Evolutionary conservation across 2,113 vertebrate genomes (phyloP), one percentile per base, ranked within the genome.

Genomic region (Tetraodon nigroviridis): DNA sequence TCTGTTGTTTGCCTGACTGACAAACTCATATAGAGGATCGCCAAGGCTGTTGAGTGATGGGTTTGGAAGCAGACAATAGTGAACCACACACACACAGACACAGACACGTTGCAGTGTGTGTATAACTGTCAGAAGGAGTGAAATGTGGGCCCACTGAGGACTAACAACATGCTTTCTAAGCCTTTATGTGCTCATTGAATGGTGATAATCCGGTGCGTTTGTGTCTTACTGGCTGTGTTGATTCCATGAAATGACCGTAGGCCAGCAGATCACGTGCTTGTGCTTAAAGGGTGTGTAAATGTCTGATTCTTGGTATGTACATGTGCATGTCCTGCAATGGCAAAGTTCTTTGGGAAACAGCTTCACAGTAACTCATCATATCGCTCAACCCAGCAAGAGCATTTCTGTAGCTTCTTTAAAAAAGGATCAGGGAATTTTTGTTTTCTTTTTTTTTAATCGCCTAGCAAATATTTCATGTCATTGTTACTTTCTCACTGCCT

Each of bases 1-100:
- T 61, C 66, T 63, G 73, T 81, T 79, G 59, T 83, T 73, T 76
- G 56, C 50, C 66, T 73, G 75, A 76, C 78, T 64, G 55, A 42
- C 48, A 14, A 51, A 58, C 55, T 18, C 58, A 32, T 22, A 71
- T 58, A 61, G 72, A 71, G 61, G 22, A 51, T 50, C 19, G 42
- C 57, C 18, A 51, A 27, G 53, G 59, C 16, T 55, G 53, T 46
- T 62, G 50, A 20, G 57, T 46, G 45, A 40, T 64, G 42, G 21
- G 40, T 57, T 42, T 44, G 22, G 53, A 52, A 55, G 51, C 21
- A 50, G 32, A 50, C 41, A 51, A 49, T 58, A 58, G 58, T 47
- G 73, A 67, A 58, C 67, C 72, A 79, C 82, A 76, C 15, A n/a
- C 44, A 16, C 14, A 32, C 24, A 82, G 76, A 69, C 67, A 54